A percentile compares a stretch with the other conserved stretches of the same genome.
phyloP scores from a whole-genome alignment of 2,888 invertebrate species.

The Gari tellinella region DNA sequence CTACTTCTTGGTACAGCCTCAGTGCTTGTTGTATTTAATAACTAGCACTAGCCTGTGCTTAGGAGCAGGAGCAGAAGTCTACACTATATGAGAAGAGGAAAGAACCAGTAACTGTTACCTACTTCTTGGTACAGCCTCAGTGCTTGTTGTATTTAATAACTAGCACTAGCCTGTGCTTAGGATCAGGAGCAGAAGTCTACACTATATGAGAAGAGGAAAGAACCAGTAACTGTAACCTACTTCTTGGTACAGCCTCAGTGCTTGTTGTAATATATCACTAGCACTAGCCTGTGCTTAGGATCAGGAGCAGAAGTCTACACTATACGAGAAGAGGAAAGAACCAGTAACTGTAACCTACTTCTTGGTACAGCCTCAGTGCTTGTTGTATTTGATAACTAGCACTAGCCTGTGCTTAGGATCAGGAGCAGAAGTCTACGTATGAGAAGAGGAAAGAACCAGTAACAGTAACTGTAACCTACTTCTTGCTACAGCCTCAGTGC shows the following conservation, averaged over 20 bases:
- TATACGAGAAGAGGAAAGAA: too few relatives aligned
- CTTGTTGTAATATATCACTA: neutral
- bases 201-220: neutral
- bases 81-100: neutral
- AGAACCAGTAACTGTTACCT: neutral
- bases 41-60: constrained; percentile 8
- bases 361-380: constrained; percentile 30
- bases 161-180: constrained; percentile 8
- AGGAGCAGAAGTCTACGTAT: constrained; percentile 10
- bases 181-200: neutral
- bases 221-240: neutral
- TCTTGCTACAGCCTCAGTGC: constrained; percentile 26
- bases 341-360: constrained; percentile 1
- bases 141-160: neutral
- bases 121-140: too few relatives aligned
- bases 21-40: neutral
- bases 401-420: constrained; percentile 27
- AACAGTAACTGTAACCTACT: constrained; percentile 5
- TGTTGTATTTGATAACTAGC: constrained; percentile 26
- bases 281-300: too few relatives aligned
- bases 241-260: neutral
- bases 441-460: too few relatives aligned
- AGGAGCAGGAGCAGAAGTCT: neutral
- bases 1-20: neutral
- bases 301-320: too few relatives aligned